Evolutionary conservation across 1,140 invertebrate genomes (phyloP).

Genomic region (Subanguina moxae): DNA sequence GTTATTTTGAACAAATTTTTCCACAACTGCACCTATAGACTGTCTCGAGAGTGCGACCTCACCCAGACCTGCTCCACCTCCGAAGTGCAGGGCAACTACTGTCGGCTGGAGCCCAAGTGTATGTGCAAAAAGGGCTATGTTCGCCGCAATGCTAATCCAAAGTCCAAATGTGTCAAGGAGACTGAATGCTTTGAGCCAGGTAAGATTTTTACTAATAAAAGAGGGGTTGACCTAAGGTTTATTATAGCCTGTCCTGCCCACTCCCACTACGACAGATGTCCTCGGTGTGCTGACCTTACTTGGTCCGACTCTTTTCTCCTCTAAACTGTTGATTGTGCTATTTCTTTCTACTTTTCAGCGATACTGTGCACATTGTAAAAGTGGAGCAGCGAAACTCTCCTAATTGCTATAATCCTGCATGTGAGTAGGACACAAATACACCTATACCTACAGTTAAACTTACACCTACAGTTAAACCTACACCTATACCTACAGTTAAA

Average conservation of each 20-base stretch:
- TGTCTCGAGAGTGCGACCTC: not conserved
- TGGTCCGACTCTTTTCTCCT: not conserved
- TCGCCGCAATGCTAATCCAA: not conserved
- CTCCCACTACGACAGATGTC: not conserved
- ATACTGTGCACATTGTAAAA: not conserved
- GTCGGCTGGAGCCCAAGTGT: not conserved
- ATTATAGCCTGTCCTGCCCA: not conserved
- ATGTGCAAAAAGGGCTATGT: conserved; percentile 5
- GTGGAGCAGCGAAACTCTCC: not conserved
- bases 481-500: no score
- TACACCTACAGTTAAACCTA: no score
- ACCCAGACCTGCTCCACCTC: not conserved
- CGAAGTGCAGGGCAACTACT: not conserved
- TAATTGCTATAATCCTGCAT: not conserved
- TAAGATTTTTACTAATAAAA: not conserved
- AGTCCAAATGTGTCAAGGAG: not conserved
- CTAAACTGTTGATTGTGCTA: no score
- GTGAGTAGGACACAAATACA: no score
- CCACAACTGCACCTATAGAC: not conserved
- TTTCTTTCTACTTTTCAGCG: not conserved
- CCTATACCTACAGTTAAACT: no score
- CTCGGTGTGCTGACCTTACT: not conserved
- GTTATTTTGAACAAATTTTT: no score
- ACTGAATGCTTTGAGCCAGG: not conserved
- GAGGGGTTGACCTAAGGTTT: not conserved